Evolutionary conservation across 2,797 vertebrate species (phyloP).

Genomic region (Gambusia yucatana): DNA sequence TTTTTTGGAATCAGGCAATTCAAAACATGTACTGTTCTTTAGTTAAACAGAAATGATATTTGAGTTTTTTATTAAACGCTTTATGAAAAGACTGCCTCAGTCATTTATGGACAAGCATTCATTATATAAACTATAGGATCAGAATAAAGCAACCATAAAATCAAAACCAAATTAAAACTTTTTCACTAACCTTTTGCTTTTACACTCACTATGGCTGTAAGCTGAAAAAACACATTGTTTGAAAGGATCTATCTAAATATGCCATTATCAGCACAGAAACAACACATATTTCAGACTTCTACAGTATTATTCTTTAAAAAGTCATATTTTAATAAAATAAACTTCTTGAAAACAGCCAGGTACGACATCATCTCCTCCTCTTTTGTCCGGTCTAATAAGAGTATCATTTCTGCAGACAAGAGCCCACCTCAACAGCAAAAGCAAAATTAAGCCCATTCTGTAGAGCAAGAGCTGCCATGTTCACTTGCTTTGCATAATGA

Average conservation of each 20-base stretch:
- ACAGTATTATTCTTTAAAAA: constrained; percentile 6
- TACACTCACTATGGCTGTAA: neutral
- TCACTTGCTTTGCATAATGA: constrained; percentile 65
- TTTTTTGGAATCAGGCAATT: neutral
- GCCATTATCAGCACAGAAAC: neutral
- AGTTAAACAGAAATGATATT: neutral
- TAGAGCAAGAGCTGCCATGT: constrained; percentile 52
- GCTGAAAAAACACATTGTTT: neutral
- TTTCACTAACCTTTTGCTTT: neutral
- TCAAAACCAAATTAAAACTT: neutral
- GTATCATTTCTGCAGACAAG: constrained; percentile 30
- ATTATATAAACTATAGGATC: neutral
- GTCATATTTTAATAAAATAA: neutral
- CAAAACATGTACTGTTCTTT: neutral
- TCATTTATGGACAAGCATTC: neutral
- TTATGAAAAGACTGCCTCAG: neutral
- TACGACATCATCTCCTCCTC: constrained; percentile 11
- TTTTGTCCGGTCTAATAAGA: constrained; percentile 20
- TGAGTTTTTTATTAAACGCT: neutral
- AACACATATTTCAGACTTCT: neutral
- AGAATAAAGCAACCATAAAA: neutral
- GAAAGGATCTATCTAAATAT: neutral
- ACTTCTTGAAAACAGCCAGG: constrained; percentile 10
- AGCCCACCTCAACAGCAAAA: constrained; percentile 20
- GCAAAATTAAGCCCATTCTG: constrained; percentile 25